Base-by-base conservation (phyloP, 2,888 invertebrate genomes). In the Nephrotoma guestfalica region DNA sequence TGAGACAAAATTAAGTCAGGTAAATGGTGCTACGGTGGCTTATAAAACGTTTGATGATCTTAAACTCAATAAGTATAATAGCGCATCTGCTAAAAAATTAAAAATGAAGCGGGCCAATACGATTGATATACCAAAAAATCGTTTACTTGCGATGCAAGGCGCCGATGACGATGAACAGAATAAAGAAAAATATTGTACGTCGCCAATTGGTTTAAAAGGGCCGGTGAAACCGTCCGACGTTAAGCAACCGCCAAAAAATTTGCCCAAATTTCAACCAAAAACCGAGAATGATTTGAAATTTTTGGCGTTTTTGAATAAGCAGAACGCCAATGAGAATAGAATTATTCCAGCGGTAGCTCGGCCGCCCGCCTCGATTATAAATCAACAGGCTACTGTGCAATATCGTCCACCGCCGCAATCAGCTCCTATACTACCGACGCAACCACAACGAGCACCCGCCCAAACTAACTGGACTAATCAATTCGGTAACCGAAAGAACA, bases 91-190 rank as follows among this genome's bases (percentile, higher is more conserved):
- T 87, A 95, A 95, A 88, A 96, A 96, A 89, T 92, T 94, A 41
- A 94, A 95, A 89, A 96, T 97, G 94, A 97, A 97, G 91, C 93
- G 97, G 15, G 97, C 97, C 4, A 97, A 97, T 89, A 97, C 97
- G 0, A 96, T 97, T 88, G 97, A 97, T 89, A 96, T 97, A 90
- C 96, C 97, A 0, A 96, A 84, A 84, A 85, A 42, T 15, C 43
- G 43, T 9, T 15, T 18, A 18, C 2, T 4, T 41, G 15, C 42
- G 4, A 15, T 41, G 15, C 41, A 41, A 7, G 42, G 42, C 5
- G 42, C 4, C 18, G 84, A 41, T n/a, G 92, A 93, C 40, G 71
- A 71, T 30, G 71, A 71, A 4, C 30, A 9, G 71, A 11, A 9
- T 9, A 93, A 94, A 89, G 92, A 92, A 85, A 90, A 93, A n/a